Conservation (phyloP, 92 coral and sea anemone genomes). For the Heliopora coerulea region DNA sequence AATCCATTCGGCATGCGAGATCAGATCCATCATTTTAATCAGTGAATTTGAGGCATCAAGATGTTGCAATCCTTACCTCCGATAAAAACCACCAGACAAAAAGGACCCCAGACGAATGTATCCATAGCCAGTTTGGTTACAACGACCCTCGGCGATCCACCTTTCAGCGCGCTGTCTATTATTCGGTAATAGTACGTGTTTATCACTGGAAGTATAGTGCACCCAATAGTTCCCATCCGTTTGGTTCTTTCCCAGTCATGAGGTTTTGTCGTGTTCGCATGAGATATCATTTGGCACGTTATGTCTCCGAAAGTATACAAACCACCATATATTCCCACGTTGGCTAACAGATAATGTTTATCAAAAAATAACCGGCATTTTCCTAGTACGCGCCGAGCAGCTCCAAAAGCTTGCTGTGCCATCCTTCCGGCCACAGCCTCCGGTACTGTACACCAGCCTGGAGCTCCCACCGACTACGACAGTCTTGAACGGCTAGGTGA, state of each 20-base stretch:
- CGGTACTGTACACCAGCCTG: too few species aligned
- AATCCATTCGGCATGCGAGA: too few species aligned
- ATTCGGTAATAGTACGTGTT: conserved; percentile 36
- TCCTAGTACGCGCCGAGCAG: conserved; percentile 12
- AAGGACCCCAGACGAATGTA: conserved; percentile 28
- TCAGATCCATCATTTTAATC: too few species aligned
- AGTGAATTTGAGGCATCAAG: too few species aligned
- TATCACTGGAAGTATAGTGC: conserved; percentile 21
- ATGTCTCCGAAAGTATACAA: conserved; percentile 38
- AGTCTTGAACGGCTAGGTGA: too few species aligned
- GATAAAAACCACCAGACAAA: background rate
- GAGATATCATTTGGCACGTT: conserved; percentile 33
- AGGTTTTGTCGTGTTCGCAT: conserved; percentile 27
- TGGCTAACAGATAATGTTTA: conserved; percentile 33
- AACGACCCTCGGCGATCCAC: conserved; percentile 11
- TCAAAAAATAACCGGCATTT: conserved; percentile 38
- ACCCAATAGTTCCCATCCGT: conserved; percentile 31
- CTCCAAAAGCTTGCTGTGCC: background rate
- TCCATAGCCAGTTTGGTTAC: conserved; percentile 13
- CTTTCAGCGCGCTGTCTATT: conserved; percentile 8
- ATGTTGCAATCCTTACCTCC: too few species aligned
- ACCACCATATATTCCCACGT: conserved; percentile 33
- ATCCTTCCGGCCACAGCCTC: too few species aligned
- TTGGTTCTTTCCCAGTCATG: conserved; percentile 40
- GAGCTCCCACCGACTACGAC: too few species aligned